Evolutionary conservation across 2,797 vertebrate genomes (phyloP), one percentile per base, ranked within the genome.

Genomic region (Tragopan temminckii): DNA sequence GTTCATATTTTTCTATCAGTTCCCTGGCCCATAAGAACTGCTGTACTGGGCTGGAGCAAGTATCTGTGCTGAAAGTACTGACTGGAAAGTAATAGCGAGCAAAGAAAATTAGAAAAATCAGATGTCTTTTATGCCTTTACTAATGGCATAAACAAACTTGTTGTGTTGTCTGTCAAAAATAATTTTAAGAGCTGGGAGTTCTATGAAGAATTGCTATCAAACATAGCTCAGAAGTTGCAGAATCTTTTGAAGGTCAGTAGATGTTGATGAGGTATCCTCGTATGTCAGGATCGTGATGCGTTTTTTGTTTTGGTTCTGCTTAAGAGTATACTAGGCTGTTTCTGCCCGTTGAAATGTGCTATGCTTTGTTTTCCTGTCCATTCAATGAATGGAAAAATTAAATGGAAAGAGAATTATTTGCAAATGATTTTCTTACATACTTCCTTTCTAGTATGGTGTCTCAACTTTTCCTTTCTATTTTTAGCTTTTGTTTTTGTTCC

Each of bases 391-490:
- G 55, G 53, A 63, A 82, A 58, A 80, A 61, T 7, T 4, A 29
- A 64, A 35, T 42, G 23, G 24, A 55, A 87, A 16, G 18, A 43
- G 5, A 52, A 53, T 27, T 0, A 58, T 27, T 20, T 36, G 21
- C 8, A 50, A 66, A 16, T 36, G 31, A 18, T 53, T 57, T 2
- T 66, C 9, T 31, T 24, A 3, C 52, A 27, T 40, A 67, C 2
- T 89, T 81, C 11, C 33, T 13, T 80, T 77, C 35, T 14, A 0
- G 5, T 36, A 3, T 40, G 4, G 6, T 42, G 20, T 50, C 13
- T 69, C 31, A 77, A 6, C 6, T 9, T 55, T 59, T 43, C 21
- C 9, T 45, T 7, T 5, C 1, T 2, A 0, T 50, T 84, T 53
- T 13, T 35, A 2, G 21, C 38, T 85, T 64, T n/a, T 38, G 18